Base-by-base conservation (phyloP, 2,888 invertebrate genomes). In the Tortricodes alternella region DNA sequence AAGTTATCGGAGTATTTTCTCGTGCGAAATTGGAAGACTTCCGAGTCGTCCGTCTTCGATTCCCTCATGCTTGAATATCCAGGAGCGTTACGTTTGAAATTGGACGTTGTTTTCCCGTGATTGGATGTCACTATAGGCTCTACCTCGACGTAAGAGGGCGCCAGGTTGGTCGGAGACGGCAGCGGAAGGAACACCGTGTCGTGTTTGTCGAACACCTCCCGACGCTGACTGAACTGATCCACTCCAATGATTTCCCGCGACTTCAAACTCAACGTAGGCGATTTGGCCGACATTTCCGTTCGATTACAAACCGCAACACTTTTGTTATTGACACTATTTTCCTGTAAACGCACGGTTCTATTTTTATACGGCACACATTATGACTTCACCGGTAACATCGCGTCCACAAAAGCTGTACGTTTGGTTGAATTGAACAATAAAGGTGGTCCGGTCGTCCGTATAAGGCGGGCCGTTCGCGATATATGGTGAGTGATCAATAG, bases 241-340 rank as follows among this genome's bases (percentile, higher is more conserved):
- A 70, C 85, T 60, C 90, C 90, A 74, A 90, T 90, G 70, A 87
- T 82, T 83, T 90, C 90, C 61, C 89, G 87, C 78, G 85, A 83
- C 84, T 80, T 87, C 68, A 90, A 82, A 74, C 88, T 86, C 64
- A 78, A 77, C 66, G 89, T 89, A 72, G 89, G 89, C 78, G 90
- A 89, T 86, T 81, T 88, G 65, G 85, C 80, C 73, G 79, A 74
- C 89, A 89, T 90, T 86, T 86, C 85, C 86, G 86, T 81, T 81
- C 85, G 84, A 88, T 89, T 82, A 87, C 80, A 88, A 85, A 89
- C 89, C 88, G 84, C 89, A 87, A 81, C 87, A 87, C 87, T 87
- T 72, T 82, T 85, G 83, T 85, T 83, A 85, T 87, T 86, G 81
- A 85, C 82, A 83, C 81, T 85, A 83, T 88, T 89, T 90, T 89